These are phyloP conservation scores for Enteromius argenteus DNA, from an alignment of 2,797 vertebrate genomes.

Conservation along the genomic window DNA sequence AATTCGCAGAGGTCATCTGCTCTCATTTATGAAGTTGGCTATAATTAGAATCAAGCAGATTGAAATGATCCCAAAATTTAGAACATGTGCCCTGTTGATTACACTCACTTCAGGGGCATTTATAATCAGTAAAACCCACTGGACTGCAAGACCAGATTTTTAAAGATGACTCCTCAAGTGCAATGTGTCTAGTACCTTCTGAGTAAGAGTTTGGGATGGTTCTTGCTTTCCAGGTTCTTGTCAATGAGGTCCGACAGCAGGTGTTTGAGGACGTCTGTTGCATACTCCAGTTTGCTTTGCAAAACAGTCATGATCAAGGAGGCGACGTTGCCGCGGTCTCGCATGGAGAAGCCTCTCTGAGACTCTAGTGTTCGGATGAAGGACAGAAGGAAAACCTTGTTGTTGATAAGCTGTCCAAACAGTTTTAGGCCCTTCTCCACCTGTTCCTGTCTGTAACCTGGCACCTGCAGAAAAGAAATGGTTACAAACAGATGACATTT, in stretches of 20 bases:
- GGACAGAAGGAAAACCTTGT: slow-evolving; percentile 94
- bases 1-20: slow-evolving; percentile 42
- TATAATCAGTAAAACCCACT: slow-evolving; percentile 32
- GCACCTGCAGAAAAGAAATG: slow-evolving; percentile 81
- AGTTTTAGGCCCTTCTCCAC: slow-evolving; percentile 96
- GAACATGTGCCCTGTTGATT: slow-evolving; percentile 33
- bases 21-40: slow-evolving; percentile 10
- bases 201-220: slow-evolving; percentile 95
- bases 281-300: slow-evolving; percentile 96
- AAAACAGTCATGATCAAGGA: slow-evolving; percentile 97
- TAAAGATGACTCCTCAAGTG: not conserved
- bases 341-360: slow-evolving; percentile 97
- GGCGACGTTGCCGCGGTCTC: slow-evolving; percentile 95
- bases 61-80: slow-evolving; percentile 37
- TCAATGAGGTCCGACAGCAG: slow-evolving; percentile 96
- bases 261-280: slow-evolving; percentile 96
- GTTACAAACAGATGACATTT: not conserved
- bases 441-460: slow-evolving; percentile 94
- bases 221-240: slow-evolving; percentile 98
- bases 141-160: not conserved
- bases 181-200: slow-evolving; percentile 80
- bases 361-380: slow-evolving; percentile 97
- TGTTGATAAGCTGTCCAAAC: slow-evolving; percentile 98
- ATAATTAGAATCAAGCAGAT: slow-evolving; percentile 40
- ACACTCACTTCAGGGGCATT: slow-evolving; percentile 2